These are phyloP conservation scores for Platorchestia sp. DNA, from an alignment of 1,140 invertebrate genomes.

Conservation along the genomic window DNA sequence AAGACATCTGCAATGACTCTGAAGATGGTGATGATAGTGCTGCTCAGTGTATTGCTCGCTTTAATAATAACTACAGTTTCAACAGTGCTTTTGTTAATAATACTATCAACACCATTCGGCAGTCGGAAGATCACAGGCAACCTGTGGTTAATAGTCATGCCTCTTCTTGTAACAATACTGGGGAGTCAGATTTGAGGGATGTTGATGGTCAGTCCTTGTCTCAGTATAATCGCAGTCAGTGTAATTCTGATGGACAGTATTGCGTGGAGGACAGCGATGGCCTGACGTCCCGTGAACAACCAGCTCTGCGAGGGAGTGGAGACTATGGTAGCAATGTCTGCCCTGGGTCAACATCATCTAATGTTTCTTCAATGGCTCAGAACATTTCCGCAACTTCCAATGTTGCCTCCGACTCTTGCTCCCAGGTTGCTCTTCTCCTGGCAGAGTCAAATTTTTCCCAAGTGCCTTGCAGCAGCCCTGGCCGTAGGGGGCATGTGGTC, in stretches of 20 bases:
- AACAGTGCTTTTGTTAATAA: constrained; percentile 51
- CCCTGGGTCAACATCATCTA: neutral
- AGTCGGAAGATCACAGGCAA: constrained; percentile 4
- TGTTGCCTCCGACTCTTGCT: neutral
- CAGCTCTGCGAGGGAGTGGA: neutral
- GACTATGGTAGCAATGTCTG: neutral
- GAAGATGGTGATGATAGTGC: constrained; percentile 5
- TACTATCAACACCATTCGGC: constrained; percentile 35
- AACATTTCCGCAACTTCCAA: neutral
- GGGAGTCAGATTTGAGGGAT: neutral
- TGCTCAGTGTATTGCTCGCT: neutral
- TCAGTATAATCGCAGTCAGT: neutral
- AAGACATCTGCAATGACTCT: neutral
- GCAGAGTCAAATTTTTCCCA: neutral
- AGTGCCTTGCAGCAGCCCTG: neutral
- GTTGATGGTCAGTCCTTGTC: neutral
- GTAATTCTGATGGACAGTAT: neutral
- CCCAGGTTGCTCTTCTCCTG: neutral
- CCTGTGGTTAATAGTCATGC: neutral
- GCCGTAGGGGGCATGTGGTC: neutral
- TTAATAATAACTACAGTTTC: neutral
- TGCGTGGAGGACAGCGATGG: neutral
- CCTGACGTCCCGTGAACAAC: no score
- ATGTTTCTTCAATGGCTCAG: neutral
- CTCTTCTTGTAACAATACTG: neutral